These are phyloP conservation scores for Lophotriccus pileatus DNA, from an alignment of 2,797 vertebrate genomes.

Conservation along the genomic window DNA sequence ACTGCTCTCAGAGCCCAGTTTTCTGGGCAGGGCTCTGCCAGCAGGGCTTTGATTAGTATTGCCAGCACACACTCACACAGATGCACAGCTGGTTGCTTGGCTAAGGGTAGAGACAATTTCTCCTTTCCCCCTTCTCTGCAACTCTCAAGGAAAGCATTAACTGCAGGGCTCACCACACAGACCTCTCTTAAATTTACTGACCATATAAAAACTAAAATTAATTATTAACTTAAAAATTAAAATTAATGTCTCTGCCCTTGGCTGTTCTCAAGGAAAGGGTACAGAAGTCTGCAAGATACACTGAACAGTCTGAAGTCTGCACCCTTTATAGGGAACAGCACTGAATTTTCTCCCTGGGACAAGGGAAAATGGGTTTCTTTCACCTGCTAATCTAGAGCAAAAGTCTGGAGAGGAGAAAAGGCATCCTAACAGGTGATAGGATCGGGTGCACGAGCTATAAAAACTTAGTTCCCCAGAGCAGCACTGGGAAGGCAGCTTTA, in stretches of 20 bases:
- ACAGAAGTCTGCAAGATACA: not conserved
- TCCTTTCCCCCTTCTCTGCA: not conserved
- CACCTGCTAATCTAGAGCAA: not conserved
- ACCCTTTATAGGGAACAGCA: not conserved
- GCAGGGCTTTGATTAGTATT: not conserved
- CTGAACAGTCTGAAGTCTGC: not conserved
- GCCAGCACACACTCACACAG: not conserved
- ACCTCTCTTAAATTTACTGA: not conserved
- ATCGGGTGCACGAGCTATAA: accelerated
- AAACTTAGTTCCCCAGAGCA: not conserved
- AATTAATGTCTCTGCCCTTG: not conserved
- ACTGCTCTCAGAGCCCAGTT: not conserved
- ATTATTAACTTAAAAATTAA: not conserved
- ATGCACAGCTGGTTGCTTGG: not conserved
- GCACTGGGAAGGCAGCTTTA: not conserved
- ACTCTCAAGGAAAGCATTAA: not conserved
- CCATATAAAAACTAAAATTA: not conserved
- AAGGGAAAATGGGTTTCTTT: not conserved
- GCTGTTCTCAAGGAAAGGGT: not conserved
- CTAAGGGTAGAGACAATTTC: not conserved
- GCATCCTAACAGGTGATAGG: not conserved
- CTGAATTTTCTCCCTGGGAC: not conserved
- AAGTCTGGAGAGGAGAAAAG: not conserved
- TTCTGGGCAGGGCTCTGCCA: not conserved
- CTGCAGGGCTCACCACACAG: not conserved